Evolutionary conservation across 2,113 vertebrate species (phyloP).

Genomic region (Pyrgilauda ruficollis): DNA sequence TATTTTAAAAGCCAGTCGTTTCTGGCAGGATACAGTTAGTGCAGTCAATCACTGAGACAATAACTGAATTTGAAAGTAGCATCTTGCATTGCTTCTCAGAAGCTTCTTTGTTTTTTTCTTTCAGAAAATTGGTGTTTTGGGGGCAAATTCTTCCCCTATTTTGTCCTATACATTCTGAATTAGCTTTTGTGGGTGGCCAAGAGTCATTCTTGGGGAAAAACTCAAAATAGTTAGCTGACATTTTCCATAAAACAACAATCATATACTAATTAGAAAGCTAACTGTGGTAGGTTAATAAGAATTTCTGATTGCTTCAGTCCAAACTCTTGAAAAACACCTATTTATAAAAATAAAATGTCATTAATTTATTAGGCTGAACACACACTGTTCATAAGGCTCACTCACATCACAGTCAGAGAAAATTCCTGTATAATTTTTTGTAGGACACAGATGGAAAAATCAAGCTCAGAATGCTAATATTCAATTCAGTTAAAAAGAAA

Average conservation of each 20-base stretch:
- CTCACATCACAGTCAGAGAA: neutral
- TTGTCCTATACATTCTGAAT: neutral
- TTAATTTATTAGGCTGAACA: neutral
- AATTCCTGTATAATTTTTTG: neutral
- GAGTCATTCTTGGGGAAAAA: neutral
- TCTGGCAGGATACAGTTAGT: constrained; percentile 4
- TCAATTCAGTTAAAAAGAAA: neutral
- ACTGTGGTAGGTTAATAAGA: neutral
- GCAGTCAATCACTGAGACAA: constrained; percentile 30
- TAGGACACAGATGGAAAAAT: constrained; percentile 3
- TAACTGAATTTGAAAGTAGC: constrained; percentile 39
- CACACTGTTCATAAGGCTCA: neutral
- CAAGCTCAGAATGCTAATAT: constrained; percentile 12
- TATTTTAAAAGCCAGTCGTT: constrained; percentile 39
- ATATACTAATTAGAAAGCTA: neutral
- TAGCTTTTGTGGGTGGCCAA: neutral
- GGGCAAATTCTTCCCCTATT: neutral
- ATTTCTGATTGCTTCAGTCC: neutral
- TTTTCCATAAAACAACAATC: neutral
- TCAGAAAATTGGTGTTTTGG: neutral
- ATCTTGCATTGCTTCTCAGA: neutral
- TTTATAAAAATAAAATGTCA: neutral
- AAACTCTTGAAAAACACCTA: neutral
- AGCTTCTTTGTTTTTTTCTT: neutral
- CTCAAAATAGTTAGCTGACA: neutral